Conservation (phyloP, 2,888 invertebrate species). For the Endotricha flammealis region DNA sequence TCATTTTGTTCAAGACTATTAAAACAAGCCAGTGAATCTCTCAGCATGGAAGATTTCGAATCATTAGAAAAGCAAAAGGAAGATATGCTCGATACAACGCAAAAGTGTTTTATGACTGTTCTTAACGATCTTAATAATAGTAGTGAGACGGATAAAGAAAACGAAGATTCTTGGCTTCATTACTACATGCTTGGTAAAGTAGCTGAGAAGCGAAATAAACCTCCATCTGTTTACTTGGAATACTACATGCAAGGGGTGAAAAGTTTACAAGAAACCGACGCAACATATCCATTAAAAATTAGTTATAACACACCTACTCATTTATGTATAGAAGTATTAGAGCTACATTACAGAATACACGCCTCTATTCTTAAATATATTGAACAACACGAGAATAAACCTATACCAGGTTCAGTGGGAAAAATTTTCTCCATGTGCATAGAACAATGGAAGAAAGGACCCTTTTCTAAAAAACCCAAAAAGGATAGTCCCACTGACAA, state of each 20-base stretch:
- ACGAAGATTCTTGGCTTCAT: constrained; percentile 94
- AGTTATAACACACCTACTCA: constrained; percentile 90
- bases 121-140: constrained; percentile 78
- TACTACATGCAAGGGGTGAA: constrained; percentile 89
- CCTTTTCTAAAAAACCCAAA: constrained; percentile 54
- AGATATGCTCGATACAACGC: constrained; percentile 87
- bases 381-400: constrained; percentile 85
- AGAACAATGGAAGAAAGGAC: constrained; percentile 65
- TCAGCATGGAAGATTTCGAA: constrained; percentile 86
- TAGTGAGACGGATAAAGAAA: constrained; percentile 74
- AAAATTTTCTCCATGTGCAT: constrained; percentile 79
- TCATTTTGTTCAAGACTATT: constrained; percentile 92
- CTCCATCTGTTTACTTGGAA: constrained; percentile 85
- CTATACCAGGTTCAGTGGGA: constrained; percentile 78
- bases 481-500: constrained; percentile 41
- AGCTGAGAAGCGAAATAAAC: constrained; percentile 89
- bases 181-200: constrained; percentile 98
- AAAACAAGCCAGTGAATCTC: constrained; percentile 87
- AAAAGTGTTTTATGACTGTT: constrained; percentile 86
- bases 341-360: constrained; percentile 90
- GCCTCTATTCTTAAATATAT: constrained; percentile 93
- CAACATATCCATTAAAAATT: constrained; percentile 91
- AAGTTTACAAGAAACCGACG: constrained; percentile 87
- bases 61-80: constrained; percentile 87
- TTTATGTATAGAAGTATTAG: constrained; percentile 92